Base-by-base conservation (phyloP, 2,888 invertebrate species). In the Megamerina dolium region DNA sequence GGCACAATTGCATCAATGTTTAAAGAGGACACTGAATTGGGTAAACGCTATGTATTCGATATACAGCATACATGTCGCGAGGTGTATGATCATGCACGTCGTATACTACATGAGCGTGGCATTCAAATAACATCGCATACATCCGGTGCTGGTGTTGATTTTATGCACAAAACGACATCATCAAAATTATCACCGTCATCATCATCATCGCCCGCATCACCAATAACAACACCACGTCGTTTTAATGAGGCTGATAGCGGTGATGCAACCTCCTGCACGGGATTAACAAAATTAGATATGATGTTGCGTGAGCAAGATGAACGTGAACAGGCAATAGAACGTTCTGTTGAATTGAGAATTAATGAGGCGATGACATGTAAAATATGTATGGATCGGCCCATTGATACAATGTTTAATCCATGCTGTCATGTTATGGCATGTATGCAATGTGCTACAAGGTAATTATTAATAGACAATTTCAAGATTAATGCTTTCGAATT, bases 1-100 rank as follows among this genome's bases (percentile, higher is more conserved):
- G 91, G 91, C 45, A 90, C 89, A 32, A 86, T 92, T 59, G 87
- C 87, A 44, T 90, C 90, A 5, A 85, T 92, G 68, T 91, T 92
- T 76, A 89, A 89, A 74, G 90, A 90, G 72, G 84, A 87, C 59
- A 85, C 87, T 33, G 85, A 86, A 8, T 72, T 87, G 37, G 91
- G 91, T 8, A 88, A 89, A 54, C 87, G 89, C 50, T 92, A 90
- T 73, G 88, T 91, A 53, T 92, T 92, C 72, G 91, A 92, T 73
- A 90, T 92, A 56, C 79, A 85, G 41, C 80, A 87, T 58, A 92
- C 92, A 30, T 88, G 88, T 57, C 80, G 89, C 53, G 91, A 92
- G 73, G 89, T 90, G 39, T 87, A 90, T 71, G 92, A 92, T 74
- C 83, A 87, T 62, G 89, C 89, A 2, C 75, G 89, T 2, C 77